A percentile compares a stretch with the other conserved stretches of the same genome.
Evolutionary conservation across 35 echinoderm and acorn worm genomes (phyloP).

Genomic region (Anneissia japonica): DNA sequence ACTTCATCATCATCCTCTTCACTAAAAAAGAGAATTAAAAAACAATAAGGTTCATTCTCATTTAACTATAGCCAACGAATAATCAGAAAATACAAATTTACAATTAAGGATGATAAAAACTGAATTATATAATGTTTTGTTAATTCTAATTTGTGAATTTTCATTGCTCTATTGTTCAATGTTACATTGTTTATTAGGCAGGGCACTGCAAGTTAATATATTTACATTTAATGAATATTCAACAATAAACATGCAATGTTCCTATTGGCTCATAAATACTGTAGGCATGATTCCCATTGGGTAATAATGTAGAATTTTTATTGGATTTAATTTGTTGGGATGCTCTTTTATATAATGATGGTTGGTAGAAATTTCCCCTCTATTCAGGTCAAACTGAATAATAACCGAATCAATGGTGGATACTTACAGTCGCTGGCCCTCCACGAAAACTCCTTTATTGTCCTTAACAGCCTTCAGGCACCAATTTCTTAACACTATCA

Average conservation of each 20-base stretch:
- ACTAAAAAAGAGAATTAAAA: constrained; percentile 12
- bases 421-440: constrained; percentile 31
- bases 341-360: not conserved
- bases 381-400: not conserved
- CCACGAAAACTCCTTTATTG: constrained; percentile 14
- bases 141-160: not conserved
- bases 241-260: too few relatives aligned
- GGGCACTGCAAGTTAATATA: not conserved
- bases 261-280: too few relatives aligned
- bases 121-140: not conserved
- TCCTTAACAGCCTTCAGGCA: not conserved
- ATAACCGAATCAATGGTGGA: not conserved
- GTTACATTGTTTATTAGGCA: not conserved
- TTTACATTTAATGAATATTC: not conserved
- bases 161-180: not conserved
- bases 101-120: too few relatives aligned
- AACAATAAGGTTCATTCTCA: not conserved
- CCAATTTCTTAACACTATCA: not conserved
- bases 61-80: not conserved
- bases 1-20: constrained; percentile 28
- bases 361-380: not conserved
- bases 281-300: too few relatives aligned
- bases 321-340: not conserved
- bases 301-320: too few relatives aligned
- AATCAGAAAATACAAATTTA: not conserved